Base-by-base conservation (phyloP, 1,140 invertebrate species). In the Zophobas atratus region DNA sequence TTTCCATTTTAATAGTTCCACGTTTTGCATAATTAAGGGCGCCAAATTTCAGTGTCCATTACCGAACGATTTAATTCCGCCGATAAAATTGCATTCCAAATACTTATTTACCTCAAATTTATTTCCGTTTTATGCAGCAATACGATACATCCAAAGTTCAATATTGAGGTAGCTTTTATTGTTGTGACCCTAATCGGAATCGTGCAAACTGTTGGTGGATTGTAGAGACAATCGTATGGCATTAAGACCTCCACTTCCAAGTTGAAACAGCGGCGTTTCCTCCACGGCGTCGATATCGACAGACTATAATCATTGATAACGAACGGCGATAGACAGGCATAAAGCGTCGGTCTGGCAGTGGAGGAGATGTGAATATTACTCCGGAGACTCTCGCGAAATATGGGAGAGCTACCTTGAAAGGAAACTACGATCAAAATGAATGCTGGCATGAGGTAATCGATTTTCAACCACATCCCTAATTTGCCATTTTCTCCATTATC, bases 231-330 rank as follows among this genome's bases (percentile, higher is more conserved):
- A 67, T 67, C 60, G 39, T 67, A 43, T 20, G 39, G 60, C 60
- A 67, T 67, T 67, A 67, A 67, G 60, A 67, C 60, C 43, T 67
- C 56, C 39, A 67, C 60, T 67, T 32, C 3, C 38, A 41, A 67
- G 34, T 43, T 39, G 60, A 67, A 67, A 57, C 73, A 60, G 36
- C 53, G 53, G 33, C 60, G 60, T 67, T 67, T 43, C 43, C 60
- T 67, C 60, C 8, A 67, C 60, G 75, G 33, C 70, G 67, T 43
- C 51, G 43, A 71, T 75, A 75, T 79, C 78, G 75, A 76, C 76
- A 76, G 73, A 79, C 79, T 78, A 83, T 84, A 84, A 84, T 82
- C 82, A 84, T 82, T 72, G 82, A 81, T 84, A 84, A 84, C 81
- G 80, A 82, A 84, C 75, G 77, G 82, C 82, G 78, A 78, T 80